A percentile compares a stretch with the other conserved stretches of the same genome.
These are phyloP conservation scores for Xenus cinereus DNA, from an alignment of 2,113 vertebrate genomes.

Conservation along the genomic window DNA sequence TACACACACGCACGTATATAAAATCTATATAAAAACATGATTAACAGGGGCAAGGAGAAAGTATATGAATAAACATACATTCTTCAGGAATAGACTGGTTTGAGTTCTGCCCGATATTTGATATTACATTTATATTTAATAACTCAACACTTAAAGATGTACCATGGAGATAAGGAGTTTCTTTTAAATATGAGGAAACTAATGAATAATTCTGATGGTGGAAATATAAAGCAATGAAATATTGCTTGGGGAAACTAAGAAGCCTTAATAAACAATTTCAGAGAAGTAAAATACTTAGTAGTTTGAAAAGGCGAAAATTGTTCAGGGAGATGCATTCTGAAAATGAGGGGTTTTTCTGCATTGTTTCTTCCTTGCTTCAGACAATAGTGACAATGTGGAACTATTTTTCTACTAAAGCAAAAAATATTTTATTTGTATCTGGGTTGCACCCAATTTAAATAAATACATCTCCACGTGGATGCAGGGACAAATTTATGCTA, in stretches of 20 bases:
- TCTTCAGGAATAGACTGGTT: background rate
- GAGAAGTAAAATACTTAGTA: background rate
- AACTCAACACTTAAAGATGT: background rate
- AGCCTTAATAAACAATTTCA: background rate
- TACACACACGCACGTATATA: accelerated
- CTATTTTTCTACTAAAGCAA: background rate
- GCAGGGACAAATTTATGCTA: background rate
- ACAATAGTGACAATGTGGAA: background rate
- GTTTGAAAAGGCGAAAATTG: background rate
- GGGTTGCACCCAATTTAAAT: background rate
- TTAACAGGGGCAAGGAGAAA: background rate
- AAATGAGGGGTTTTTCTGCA: accelerated
- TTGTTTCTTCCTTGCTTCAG: background rate
- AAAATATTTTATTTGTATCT: background rate
- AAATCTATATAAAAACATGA: background rate
- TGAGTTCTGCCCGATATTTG: background rate
- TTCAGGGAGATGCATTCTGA: background rate
- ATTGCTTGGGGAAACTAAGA: background rate
- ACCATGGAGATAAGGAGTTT: background rate
- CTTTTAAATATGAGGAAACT: background rate
- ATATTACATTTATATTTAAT: background rate
- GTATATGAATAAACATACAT: background rate
- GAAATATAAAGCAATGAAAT: background rate
- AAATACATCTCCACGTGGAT: background rate
- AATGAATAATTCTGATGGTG: conserved; percentile 5